Evolutionary conservation across 2,113 vertebrate species (phyloP).

Genomic region (Symphodus melops): DNA sequence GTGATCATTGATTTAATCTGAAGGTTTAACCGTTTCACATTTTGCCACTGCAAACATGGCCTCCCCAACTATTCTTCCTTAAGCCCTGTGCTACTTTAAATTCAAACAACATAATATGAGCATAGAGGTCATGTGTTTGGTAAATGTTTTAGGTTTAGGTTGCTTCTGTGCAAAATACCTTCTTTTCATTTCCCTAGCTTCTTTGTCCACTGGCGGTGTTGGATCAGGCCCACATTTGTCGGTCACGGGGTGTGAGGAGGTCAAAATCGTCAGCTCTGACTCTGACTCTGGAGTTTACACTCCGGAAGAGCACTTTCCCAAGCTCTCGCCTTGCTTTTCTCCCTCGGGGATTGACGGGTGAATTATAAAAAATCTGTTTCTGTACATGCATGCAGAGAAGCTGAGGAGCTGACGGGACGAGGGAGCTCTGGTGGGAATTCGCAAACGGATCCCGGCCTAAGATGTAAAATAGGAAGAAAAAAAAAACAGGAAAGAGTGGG

Average conservation of each 20-base stretch:
- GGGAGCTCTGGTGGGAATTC: conserved; percentile 66
- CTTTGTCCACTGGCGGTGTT: conserved; percentile 41
- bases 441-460: conserved; percentile 54
- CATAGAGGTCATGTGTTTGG: conserved; percentile 10
- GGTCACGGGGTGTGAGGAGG: conserved; percentile 69
- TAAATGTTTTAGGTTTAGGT: conserved; percentile 27
- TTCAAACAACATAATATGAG: not conserved
- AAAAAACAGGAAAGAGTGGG: conserved; percentile 42
- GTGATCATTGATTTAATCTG: too few relatives aligned
- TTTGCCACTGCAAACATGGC: not conserved
- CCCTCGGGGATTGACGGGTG: conserved; percentile 60
- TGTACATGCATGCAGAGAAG: conserved; percentile 54
- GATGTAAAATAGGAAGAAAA: conserved; percentile 37
- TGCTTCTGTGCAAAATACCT: conserved; percentile 20
- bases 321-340: conserved; percentile 73
- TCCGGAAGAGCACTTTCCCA: conserved; percentile 82
- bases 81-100: not conserved
- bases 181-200: conserved; percentile 34
- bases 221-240: conserved; percentile 50
- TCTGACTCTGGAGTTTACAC: conserved; percentile 66
- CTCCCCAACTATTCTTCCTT: not conserved
- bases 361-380: conserved; percentile 77
- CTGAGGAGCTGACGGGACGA: conserved; percentile 52
- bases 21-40: too few relatives aligned
- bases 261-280: conserved; percentile 47